A percentile compares a stretch with the other conserved stretches of the same genome.
These are phyloP conservation scores for Sebastes nivosus DNA, from an alignment of 2,797 vertebrate species.

Conservation along the genomic window DNA sequence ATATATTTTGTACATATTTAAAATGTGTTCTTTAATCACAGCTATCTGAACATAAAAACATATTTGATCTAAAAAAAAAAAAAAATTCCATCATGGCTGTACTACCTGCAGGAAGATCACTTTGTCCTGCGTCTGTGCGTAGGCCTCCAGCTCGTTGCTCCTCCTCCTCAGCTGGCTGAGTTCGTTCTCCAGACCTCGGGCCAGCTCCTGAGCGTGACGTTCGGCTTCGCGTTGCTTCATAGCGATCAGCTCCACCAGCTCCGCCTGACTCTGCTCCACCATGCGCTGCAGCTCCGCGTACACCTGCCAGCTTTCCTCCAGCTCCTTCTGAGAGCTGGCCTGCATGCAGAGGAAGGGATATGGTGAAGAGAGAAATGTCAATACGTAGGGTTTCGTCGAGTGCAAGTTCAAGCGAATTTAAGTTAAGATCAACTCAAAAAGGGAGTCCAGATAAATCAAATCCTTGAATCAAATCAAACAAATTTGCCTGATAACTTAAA, in stretches of 20 bases:
- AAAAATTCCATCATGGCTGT: not conserved
- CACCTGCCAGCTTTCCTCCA: conserved; percentile 86
- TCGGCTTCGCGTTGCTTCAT: conserved; percentile 76
- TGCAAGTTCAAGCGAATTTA: not conserved
- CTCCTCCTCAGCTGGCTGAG: conserved; percentile 78
- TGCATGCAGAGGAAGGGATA: conserved; percentile 16
- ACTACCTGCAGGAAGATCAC: conserved; percentile 82
- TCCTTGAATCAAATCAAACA: no score
- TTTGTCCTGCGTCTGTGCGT: conserved; percentile 74
- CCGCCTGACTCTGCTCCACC: conserved; percentile 85
- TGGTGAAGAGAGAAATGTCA: not conserved
- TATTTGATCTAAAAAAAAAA: not conserved
- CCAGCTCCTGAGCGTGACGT: conserved; percentile 78
- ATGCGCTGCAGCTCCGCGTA: conserved; percentile 82
- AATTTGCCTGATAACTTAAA: no score
- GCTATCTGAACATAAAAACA: not conserved
- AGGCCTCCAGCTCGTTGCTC: conserved; percentile 79
- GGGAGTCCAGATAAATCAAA: no score
- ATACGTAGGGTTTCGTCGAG: not conserved
- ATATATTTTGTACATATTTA: not conserved
- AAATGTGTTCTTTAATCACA: not conserved
- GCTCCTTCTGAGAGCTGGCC: conserved; percentile 78
- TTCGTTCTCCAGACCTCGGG: conserved; percentile 80
- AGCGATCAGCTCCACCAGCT: conserved; percentile 82
- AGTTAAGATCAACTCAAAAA: no score